Evolutionary conservation across 1,140 invertebrate genomes (phyloP).

Genomic region (Drosophila parvula): DNA sequence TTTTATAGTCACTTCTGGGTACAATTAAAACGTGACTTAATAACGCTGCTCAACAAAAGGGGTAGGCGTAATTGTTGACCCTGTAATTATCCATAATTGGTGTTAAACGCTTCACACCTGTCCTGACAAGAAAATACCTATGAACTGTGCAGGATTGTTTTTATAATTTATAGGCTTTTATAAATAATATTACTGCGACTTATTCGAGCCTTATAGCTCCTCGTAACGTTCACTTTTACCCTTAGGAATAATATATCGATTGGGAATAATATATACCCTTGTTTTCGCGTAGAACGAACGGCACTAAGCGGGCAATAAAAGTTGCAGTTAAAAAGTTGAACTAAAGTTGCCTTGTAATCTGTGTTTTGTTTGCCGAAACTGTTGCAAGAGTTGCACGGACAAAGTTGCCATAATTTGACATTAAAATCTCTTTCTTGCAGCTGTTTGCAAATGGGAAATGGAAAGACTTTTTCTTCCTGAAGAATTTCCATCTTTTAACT

Average conservation of each 20-base stretch:
- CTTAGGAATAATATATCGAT: neutral
- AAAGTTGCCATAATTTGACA: slow-evolving; percentile 59
- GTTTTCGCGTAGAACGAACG: neutral
- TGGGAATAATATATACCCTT: neutral
- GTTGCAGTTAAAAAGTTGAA: slow-evolving; percentile 16
- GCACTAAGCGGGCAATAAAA: slow-evolving; percentile 16
- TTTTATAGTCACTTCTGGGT: neutral
- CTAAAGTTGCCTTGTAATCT: slow-evolving; percentile 16
- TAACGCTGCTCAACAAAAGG: neutral
- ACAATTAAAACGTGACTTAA: neutral
- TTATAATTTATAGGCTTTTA: neutral
- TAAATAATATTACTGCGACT: neutral
- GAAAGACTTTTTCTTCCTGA: neutral
- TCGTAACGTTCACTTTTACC: neutral
- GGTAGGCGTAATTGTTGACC: slow-evolving; percentile 3
- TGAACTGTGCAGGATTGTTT: neutral
- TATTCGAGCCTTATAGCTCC: too few relatives aligned
- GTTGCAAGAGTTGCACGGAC: slow-evolving; percentile 41
- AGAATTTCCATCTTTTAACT: slow-evolving; percentile 18
- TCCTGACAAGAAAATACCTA: neutral
- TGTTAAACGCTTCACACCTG: slow-evolving; percentile 4
- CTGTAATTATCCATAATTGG: slow-evolving; percentile 19
- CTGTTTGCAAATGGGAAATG: slow-evolving; percentile 25
- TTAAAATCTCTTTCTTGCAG: slow-evolving; percentile 45
- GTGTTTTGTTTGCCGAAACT: slow-evolving; percentile 25